Evolutionary conservation across 2,888 invertebrate species (phyloP), one percentile per base, ranked within the genome.

Genomic region (Dynastes maya): DNA sequence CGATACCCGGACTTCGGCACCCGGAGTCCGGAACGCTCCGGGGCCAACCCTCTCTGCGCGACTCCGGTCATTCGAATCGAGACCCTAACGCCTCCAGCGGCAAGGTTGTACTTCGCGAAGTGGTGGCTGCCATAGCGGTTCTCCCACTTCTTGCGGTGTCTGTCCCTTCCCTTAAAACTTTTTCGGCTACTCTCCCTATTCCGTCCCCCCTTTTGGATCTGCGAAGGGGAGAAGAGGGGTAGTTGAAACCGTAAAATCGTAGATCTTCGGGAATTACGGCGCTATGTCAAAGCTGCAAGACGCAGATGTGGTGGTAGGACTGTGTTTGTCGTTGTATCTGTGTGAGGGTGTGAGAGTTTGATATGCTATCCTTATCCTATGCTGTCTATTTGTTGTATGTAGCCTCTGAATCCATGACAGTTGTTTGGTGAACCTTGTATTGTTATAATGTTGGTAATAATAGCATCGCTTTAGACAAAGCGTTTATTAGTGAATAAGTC

Each of bases 31-130:
- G 81, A 78, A 82, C 64, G 68, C 68, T 79, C 75, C 83, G 83
- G 83, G 86, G 85, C 85, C 86, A 85, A 84, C 86, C 87, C 85
- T 85, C 85, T 85, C 84, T 83, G 83, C 83, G 80, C 80, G 45
- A 45, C 45, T 45, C 45, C 45, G 45, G 79, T 80, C 77, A 65
- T n/a, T 37, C 51, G 37, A 79, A 58, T 77, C 63, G 77, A 72
- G 49, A 68, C 77, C 55, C 29, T 70, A 77, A 77, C 27, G 63
- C 64, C 22, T 40, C 13, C 22, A 5, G 32, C 32, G 49, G 64
- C 29, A 9, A 6, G 32, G 6, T 6, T 13, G 1, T 9, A 11
- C n/a, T 45, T 45, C 45, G 45, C 45, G 9, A 2, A 45, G 8
- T 8, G 45, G 8, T 2, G 63, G 9, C 11, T 11, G 29, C 29